These are phyloP conservation scores for Ceratina australensis DNA, from an alignment of 1,140 invertebrate species.

Conservation along the genomic window DNA sequence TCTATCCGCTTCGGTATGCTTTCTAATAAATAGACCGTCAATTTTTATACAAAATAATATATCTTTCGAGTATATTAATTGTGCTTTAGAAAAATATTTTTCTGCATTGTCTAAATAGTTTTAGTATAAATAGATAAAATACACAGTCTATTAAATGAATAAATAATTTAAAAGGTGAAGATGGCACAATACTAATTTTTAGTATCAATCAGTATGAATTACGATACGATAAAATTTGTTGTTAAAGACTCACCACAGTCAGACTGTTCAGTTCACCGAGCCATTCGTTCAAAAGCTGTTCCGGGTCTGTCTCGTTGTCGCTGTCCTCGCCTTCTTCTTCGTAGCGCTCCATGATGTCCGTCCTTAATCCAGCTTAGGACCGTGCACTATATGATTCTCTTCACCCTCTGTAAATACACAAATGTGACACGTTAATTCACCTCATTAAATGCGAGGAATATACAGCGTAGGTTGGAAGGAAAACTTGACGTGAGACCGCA, in stretches of 20 bases:
- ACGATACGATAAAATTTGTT: not conserved
- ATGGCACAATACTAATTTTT: no score
- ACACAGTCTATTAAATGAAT: no score
- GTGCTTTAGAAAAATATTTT: no score
- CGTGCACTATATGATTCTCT: constrained; percentile 8
- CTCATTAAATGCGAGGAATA: not conserved
- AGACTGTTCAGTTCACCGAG: constrained; percentile 84
- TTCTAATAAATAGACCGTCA: no score
- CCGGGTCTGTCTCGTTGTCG: constrained; percentile 81
- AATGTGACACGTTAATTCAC: constrained; percentile 17
- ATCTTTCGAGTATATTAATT: no score
- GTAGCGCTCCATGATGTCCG: constrained; percentile 73
- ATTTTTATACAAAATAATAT: no score
- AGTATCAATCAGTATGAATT: no score
- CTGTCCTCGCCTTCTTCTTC: constrained; percentile 79
- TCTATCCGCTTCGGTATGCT: no score
- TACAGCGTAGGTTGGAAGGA: not conserved
- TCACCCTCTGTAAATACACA: constrained; percentile 25
- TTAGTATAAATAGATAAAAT: no score
- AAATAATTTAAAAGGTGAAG: no score
- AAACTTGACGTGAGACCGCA: not conserved
- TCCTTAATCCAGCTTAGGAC: constrained; percentile 42
- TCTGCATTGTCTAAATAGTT: no score
- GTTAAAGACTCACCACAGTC: constrained; percentile 81
- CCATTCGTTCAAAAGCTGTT: constrained; percentile 84